phyloP scores from a whole-genome alignment of 2,888 invertebrate species.

The Plutella xylostella region DNA sequence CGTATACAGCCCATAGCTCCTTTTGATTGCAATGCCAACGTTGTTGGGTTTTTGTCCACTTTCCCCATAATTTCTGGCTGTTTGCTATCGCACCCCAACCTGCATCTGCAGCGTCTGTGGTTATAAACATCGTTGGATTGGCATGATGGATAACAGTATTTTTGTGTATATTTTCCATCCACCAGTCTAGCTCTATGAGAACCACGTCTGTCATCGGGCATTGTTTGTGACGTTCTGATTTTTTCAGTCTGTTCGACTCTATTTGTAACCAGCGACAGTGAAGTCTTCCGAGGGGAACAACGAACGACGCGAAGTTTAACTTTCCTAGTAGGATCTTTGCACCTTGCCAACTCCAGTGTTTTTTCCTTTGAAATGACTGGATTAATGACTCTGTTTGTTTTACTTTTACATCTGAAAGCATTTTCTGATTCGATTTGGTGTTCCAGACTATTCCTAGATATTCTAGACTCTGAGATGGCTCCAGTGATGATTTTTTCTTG shows the following conservation, averaged over 20 bases:
- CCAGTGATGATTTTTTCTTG: constrained; percentile 1
- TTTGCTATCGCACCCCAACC: neutral
- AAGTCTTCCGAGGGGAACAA: neutral
- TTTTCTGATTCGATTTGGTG: constrained; percentile 4
- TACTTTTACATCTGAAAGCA: neutral
- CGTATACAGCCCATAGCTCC: neutral
- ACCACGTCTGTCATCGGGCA: neutral
- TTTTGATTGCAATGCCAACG: no score
- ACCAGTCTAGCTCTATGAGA: neutral
- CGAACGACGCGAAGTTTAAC: neutral
- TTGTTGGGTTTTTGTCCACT: neutral
- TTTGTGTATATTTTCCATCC: neutral
- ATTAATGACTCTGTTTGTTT: neutral
- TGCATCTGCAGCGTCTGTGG: neutral
- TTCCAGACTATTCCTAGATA: constrained; percentile 11
- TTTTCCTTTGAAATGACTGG: neutral
- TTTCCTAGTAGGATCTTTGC: neutral
- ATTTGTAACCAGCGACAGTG: neutral
- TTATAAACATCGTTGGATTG: neutral
- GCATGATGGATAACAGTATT: neutral
- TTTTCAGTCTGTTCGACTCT: neutral
- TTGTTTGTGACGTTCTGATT: neutral
- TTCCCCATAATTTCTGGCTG: neutral
- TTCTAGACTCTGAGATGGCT: constrained; percentile 5
- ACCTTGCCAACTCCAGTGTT: neutral